These are phyloP conservation scores for Campylorhamphus procurvoides DNA, from an alignment of 2,113 vertebrate genomes.

Conservation along the genomic window DNA sequence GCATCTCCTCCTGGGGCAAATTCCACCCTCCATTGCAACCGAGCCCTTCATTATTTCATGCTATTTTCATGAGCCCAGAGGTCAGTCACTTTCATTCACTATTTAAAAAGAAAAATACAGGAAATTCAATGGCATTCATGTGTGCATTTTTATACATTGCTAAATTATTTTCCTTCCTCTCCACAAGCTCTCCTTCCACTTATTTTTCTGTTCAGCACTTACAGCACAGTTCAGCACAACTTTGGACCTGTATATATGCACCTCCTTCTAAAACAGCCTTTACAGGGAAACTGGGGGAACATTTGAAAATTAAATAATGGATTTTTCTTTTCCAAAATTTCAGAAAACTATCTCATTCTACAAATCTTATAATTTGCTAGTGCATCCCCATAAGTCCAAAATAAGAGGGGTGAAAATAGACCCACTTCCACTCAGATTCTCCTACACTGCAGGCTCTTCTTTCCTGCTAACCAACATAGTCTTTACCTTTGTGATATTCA, in stretches of 20 bases:
- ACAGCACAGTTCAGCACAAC: neutral
- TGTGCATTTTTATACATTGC: neutral
- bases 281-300: neutral
- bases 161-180: neutral
- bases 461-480: neutral
- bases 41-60: neutral
- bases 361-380: neutral
- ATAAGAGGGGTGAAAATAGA: neutral
- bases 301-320: neutral
- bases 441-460: neutral
- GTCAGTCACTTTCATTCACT: neutral
- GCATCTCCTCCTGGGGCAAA: neutral
- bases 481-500: neutral
- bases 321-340: neutral
- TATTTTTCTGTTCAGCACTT: neutral
- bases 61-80: neutral
- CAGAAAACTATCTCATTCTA: neutral
- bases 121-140: neutral
- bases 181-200: neutral
- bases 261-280: neutral
- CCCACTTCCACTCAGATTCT: neutral
- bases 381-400: neutral
- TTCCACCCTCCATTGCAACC: neutral
- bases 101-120: slow-evolving; percentile 16
- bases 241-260: neutral